A percentile compares a stretch with the other conserved stretches of the same genome.
phyloP scores from a whole-genome alignment of 2,888 invertebrate genomes.

The Archips crataeganus region DNA sequence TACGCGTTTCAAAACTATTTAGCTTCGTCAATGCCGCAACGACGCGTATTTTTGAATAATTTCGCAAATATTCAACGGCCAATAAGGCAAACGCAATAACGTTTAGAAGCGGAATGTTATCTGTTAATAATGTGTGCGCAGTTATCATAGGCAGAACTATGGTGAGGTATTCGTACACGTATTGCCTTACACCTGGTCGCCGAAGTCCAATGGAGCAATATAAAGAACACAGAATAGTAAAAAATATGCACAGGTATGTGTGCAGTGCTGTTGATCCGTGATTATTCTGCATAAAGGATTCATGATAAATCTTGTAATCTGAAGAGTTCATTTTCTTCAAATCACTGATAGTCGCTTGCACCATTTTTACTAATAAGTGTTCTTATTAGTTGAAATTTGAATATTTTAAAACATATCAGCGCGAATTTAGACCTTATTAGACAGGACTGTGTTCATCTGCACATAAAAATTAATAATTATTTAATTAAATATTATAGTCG shows the following conservation, averaged over 20 bases:
- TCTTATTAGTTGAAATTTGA: background rate
- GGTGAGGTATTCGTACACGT: constrained; percentile 83
- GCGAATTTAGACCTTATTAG: background rate
- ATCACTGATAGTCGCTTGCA: constrained; percentile 15
- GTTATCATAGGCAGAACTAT: constrained; percentile 85
- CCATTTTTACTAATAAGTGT: constrained; percentile 16
- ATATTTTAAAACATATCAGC: background rate
- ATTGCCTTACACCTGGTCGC: constrained; percentile 54
- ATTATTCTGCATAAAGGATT: constrained; percentile 83
- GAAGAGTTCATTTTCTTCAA: constrained; percentile 58
- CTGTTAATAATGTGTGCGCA: constrained; percentile 82
- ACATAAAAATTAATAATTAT: background rate
- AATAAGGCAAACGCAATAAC: constrained; percentile 57
- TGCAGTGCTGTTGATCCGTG: constrained; percentile 83
- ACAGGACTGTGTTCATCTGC: background rate
- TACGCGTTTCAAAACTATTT: constrained; percentile 55
- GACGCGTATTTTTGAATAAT: constrained; percentile 44
- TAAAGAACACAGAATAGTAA: constrained; percentile 70
- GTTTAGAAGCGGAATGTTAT: constrained; percentile 66
- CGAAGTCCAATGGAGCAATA: constrained; percentile 57
- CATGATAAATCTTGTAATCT: constrained; percentile 80
- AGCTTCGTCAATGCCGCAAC: constrained; percentile 46
- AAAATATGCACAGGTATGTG: constrained; percentile 75
- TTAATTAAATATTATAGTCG: background rate
- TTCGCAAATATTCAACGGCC: constrained; percentile 49